Base-by-base conservation (phyloP, 2,797 vertebrate species). In the Chiroxiphia lanceolata region DNA sequence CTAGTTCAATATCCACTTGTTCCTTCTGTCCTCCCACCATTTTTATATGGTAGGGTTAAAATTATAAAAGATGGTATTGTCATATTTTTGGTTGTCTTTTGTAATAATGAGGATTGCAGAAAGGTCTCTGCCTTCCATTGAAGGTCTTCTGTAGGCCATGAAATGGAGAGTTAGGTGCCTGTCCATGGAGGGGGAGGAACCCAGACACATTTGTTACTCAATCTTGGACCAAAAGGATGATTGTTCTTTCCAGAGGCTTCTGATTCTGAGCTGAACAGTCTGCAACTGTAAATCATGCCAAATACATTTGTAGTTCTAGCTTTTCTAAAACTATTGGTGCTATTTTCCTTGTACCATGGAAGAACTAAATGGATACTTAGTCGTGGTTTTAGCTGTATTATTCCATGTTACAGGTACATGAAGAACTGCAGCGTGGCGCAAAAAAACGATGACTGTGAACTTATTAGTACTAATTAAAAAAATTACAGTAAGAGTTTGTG, bases 1-100 rank as follows among this genome's bases (percentile, higher is more conserved):
- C 4, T 23, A 0, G 0, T 65, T 93, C 44, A 50, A 3, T 70
- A 82, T 72, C 38, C 9, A 26, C 13, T 88, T 80, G 42, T 0
- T 42, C 13, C 6, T 79, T 76, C 22, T 79, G 9, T 80, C 17
- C 22, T 76, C 44, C 54, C 77, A 60, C 16, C 7, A 36, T 48
- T 91, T 77, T 77, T 76, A 9, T 60, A 1, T 71, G 31, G 21
- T 69, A 69, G 54, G 34, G 65, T 72, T 79, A 38, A 83, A 76
- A n/a, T 45, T 50, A 33, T 34, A 42, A 65, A 54, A 79, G 11
- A 31, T n/a, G 10, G 5, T 63, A 5, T n/a, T 70, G 3, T 36
- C 11, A 8, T 75, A 13, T 68, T 83, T 75, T 85, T 76, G 4
- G 3, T 82, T 72, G 3, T 70, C 15, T 81, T 12, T 74, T 71